Base-by-base conservation (phyloP, 2,888 invertebrate genomes). In the Steinernema carpocapsae region DNA sequence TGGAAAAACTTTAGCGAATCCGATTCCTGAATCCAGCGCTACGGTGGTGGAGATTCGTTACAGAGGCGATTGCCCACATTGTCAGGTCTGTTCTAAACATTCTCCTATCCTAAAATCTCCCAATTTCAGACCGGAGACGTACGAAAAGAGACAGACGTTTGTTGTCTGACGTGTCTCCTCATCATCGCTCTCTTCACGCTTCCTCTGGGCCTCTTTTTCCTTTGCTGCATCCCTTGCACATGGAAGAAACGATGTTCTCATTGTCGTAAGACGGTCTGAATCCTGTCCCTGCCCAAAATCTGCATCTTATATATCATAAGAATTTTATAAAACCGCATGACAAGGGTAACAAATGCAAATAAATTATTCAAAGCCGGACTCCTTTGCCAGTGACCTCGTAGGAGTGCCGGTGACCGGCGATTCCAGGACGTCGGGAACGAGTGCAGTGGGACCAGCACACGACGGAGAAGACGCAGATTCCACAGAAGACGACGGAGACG, bases 151-250 rank as follows among this genome's bases (percentile, higher is more conserved):
- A 83, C 83, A 26, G 85, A 85, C 74, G 73, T 80, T 71, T 85
- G 85, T 77, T 85, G 85, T 70, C 76, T 85, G 70, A 70, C 84
- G 17, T 84, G 83, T 70, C 80, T 86, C 52, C 79, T 86, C 48
- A 74, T 86, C 64, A 76, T 86, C 10, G 80, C 83, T 46, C 84
- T 86, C 74, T 84, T 82, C 77, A 85, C 84, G 4, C 85, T 86
- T 78, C 86, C 86, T 51, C 78, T 85, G 72, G 86, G 85, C 12
- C 78, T 85, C 12, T 72, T 85, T 70, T 82, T 85, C 75, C 77
- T 85, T 7, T 84, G 82, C 74, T 85, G 84, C 75, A 76, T 85
- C 26, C 84, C 84, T 26, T 85, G 85, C 76, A 81, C 85, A 14
- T 37, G 37, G 37, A 37, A 37, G 37, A 37, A 37, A 10, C 37